Evolutionary conservation across 2,888 invertebrate genomes (phyloP).

Genomic region (Watsonalla binaria): DNA sequence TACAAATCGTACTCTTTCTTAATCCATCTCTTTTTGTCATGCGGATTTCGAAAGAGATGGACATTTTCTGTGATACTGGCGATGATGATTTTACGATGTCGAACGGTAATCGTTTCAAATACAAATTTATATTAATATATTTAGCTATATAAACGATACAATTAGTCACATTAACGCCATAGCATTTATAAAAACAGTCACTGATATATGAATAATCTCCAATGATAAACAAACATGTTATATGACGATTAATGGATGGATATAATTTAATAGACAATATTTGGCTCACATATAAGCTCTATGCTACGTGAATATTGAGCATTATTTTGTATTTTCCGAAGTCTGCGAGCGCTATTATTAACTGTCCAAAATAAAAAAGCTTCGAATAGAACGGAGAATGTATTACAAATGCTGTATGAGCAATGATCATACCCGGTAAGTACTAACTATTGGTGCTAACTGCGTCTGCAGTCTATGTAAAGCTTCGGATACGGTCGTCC

Average conservation of each 20-base stretch:
- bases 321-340: conserved; percentile 55
- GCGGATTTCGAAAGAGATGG: no score
- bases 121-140: neutral
- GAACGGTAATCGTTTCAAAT: no score
- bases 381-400: conserved; percentile 5
- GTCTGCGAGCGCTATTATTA: conserved; percentile 38
- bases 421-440: conserved; percentile 7
- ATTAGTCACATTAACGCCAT: neutral
- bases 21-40: no score
- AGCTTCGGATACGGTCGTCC: conserved; percentile 38
- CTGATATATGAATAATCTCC: conserved; percentile 19
- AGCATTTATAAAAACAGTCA: conserved; percentile 2
- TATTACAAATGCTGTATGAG: conserved; percentile 14
- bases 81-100: no score
- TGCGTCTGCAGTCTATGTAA: conserved; percentile 35
- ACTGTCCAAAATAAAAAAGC: conserved; percentile 39
- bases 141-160: conserved; percentile 4
- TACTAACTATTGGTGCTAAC: conserved; percentile 22
- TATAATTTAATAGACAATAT: conserved; percentile 26
- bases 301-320: conserved; percentile 49
- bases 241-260: conserved; percentile 28
- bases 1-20: no score
- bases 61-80: no score
- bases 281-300: conserved; percentile 36
- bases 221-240: conserved; percentile 10